These are phyloP conservation scores for Notamacropus eugenii DNA, from an alignment of 2,797 vertebrate genomes.

Conservation along the genomic window DNA sequence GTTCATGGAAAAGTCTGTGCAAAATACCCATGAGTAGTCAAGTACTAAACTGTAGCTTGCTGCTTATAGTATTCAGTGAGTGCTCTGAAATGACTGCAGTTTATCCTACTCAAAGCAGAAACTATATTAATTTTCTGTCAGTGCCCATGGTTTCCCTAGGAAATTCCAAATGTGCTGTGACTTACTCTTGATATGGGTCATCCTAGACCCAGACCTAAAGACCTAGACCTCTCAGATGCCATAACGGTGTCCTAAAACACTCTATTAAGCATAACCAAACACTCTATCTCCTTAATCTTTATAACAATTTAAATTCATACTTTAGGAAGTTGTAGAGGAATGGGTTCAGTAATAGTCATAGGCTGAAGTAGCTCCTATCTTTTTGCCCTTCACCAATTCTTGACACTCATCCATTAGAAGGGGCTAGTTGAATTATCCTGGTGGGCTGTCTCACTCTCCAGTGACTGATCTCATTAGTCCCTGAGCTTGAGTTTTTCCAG, in stretches of 20 bases:
- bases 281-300: background rate
- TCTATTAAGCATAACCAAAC: background rate
- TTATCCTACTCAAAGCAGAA: background rate
- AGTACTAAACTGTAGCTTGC: background rate
- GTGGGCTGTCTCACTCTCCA: background rate
- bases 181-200: background rate
- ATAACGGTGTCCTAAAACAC: background rate
- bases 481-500: background rate
- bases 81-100: background rate
- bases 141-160: background rate
- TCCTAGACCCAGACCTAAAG: background rate
- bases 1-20: background rate
- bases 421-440: background rate
- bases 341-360: background rate
- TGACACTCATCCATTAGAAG: background rate
- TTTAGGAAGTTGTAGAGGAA: background rate
- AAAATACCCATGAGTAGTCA: background rate
- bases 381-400: too few relatives aligned
- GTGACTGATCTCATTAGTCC: background rate
- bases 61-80: background rate
- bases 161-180: background rate
- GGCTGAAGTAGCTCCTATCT: too few relatives aligned
- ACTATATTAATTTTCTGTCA: background rate
- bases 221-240: background rate
- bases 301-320: background rate